These are phyloP conservation scores for Andrena hattorfiana DNA, from an alignment of 2,888 invertebrate species.

Conservation along the genomic window DNA sequence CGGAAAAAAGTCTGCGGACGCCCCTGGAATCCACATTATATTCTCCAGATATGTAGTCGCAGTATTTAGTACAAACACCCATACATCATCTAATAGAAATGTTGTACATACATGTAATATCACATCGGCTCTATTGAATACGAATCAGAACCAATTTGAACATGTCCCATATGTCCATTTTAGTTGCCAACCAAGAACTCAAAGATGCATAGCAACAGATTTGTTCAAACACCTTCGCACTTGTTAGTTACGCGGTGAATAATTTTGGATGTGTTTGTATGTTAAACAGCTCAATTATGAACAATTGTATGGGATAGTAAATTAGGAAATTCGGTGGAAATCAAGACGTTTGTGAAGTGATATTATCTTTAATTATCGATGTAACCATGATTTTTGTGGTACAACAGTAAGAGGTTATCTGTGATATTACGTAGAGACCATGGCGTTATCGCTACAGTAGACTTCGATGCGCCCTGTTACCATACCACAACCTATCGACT, in stretches of 20 bases:
- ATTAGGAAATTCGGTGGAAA: background rate
- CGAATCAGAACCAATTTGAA: background rate
- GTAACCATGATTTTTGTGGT: conserved; percentile 55
- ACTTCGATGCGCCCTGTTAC: conserved; percentile 34
- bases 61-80: background rate
- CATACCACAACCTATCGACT: background rate
- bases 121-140: background rate
- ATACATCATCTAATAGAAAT: background rate
- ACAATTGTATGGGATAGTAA: background rate
- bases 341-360: conserved; percentile 22
- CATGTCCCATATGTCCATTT: background rate
- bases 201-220: background rate
- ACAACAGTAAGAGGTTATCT: conserved; percentile 72
- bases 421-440: conserved; percentile 75
- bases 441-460: conserved; percentile 59
- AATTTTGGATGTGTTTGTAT: background rate
- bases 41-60: background rate
- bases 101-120: background rate
- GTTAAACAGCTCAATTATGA: background rate
- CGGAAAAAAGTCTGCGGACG: too few species aligned
- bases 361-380: conserved; percentile 32
- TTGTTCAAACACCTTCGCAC: background rate
- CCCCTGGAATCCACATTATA: too few species aligned
- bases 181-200: background rate
- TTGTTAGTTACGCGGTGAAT: conserved; percentile 2